Evolutionary conservation across 2,888 invertebrate species (phyloP).

Genomic region (Troilus luridus): DNA sequence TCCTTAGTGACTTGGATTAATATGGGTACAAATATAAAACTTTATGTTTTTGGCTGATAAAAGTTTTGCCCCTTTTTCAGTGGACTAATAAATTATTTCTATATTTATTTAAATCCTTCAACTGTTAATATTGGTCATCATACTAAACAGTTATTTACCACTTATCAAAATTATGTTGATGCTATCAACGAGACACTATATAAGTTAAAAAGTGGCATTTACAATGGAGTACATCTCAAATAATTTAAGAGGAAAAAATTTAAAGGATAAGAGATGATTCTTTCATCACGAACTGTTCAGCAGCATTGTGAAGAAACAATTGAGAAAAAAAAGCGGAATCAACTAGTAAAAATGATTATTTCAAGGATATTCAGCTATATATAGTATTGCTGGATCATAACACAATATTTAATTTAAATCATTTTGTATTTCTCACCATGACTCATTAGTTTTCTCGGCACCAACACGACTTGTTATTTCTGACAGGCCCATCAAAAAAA

Average conservation of each 20-base stretch:
- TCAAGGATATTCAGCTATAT: neutral
- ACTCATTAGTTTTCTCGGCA: neutral
- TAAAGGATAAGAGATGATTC: neutral
- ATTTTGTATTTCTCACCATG: neutral
- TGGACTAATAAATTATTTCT: no score
- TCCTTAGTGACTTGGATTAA: no score
- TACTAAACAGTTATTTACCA: neutral
- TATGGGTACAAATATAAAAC: no score
- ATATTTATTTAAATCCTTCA: no score
- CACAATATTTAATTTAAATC: neutral
- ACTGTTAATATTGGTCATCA: neutral
- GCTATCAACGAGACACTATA: neutral
- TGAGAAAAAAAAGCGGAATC: no score
- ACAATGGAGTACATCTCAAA: neutral
- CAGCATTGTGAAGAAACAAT: neutral
- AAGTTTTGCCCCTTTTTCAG: no score
- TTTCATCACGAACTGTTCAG: neutral
- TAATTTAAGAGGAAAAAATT: neutral
- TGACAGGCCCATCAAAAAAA: neutral
- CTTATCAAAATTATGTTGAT: neutral
- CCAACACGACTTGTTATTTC: neutral
- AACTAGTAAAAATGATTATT: neutral
- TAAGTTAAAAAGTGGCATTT: neutral
- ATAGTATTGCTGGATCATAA: neutral
- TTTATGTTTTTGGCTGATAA: no score